These are phyloP conservation scores for Prinia subflava DNA, from an alignment of 2,113 vertebrate species.

Conservation along the genomic window DNA sequence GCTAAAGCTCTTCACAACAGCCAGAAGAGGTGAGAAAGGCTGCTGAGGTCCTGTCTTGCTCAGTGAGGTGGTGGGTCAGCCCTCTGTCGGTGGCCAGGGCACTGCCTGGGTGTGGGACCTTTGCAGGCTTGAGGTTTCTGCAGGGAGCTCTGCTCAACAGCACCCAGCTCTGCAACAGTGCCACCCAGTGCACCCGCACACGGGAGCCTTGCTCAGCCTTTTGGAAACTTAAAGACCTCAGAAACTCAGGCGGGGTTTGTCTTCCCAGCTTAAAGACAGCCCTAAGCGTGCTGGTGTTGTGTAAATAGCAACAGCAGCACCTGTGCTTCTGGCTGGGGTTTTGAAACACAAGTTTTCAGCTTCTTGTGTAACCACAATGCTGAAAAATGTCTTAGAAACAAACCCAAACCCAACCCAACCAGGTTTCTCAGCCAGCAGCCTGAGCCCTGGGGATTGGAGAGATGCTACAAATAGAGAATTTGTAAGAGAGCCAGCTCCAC, in stretches of 20 bases:
- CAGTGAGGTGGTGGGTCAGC: not conserved
- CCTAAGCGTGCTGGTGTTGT: rapidly evolving
- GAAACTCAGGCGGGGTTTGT: not conserved
- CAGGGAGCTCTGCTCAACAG: not conserved
- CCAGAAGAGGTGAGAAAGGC: not conserved
- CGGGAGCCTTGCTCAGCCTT: not conserved
- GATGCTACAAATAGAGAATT: not conserved
- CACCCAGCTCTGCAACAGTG: slow-evolving; percentile 16
- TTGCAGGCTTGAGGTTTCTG: not conserved
- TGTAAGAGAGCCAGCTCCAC: not conserved
- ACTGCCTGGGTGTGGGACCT: not conserved
- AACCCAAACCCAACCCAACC: not conserved
- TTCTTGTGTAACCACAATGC: not conserved
- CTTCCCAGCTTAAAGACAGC: not conserved
- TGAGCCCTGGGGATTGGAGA: not conserved
- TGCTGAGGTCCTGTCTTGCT: not conserved
- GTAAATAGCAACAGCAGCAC: not conserved
- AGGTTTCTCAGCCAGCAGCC: not conserved
- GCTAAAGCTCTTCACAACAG: not conserved
- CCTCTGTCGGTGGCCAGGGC: not conserved
- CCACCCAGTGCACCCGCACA: not conserved
- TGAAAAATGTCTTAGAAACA: not conserved
- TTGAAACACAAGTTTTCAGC: not conserved
- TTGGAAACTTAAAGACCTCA: not conserved
- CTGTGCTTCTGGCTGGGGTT: not conserved